Percentiles rank a stretch among this genome's conserved stretches.
phyloP scores from a whole-genome alignment of 2,888 invertebrate genomes.

The Metacarcinus magister region DNA sequence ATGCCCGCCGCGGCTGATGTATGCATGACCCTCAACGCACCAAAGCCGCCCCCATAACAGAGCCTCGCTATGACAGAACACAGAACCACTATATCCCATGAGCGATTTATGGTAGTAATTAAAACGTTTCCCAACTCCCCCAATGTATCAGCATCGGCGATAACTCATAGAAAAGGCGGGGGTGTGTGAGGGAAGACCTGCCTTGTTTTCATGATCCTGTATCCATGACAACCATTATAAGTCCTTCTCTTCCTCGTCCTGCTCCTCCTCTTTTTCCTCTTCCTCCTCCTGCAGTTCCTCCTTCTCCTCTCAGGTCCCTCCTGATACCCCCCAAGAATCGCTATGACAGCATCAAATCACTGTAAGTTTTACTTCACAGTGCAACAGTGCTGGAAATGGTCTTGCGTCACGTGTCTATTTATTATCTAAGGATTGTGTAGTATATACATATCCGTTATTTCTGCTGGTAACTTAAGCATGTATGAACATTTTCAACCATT shows the following conservation, averaged over 20 bases:
- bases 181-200: not conserved
- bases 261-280: not conserved
- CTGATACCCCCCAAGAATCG: no score
- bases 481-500: not conserved
- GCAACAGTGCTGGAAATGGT: not conserved
- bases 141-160: constrained; percentile 1
- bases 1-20: not conserved
- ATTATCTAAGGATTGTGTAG: not conserved
- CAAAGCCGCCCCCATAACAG: not conserved
- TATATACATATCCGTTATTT: not conserved
- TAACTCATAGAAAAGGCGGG: not conserved
- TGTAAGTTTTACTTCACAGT: not conserved
- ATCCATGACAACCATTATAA: constrained; percentile 47
- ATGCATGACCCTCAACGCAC: not conserved
- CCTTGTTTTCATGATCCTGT: not conserved
- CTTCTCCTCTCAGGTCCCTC: not conserved
- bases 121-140: constrained; percentile 19
- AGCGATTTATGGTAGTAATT: constrained; percentile 18
- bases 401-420: not conserved
- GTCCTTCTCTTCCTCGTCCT: not conserved
- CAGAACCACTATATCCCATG: not conserved
- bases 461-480: not conserved
- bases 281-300: not conserved
- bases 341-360: not conserved
- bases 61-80: constrained; percentile 12